Base-by-base conservation (phyloP, 1,140 invertebrate species). In the Drosophila athabasca region DNA sequence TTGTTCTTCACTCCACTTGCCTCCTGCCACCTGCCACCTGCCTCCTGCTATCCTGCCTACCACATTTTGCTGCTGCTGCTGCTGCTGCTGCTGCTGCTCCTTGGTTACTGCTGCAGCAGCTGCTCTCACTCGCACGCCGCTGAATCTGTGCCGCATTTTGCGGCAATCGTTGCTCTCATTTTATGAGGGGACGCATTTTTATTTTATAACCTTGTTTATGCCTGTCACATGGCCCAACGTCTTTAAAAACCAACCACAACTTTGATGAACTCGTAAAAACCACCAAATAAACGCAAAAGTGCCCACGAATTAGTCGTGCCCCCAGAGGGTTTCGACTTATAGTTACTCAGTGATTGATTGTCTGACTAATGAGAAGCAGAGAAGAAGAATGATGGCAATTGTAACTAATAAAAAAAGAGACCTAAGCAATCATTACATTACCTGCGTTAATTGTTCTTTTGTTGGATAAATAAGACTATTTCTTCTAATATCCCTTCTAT, bases 201-300 rank as follows among this genome's bases (percentile, higher is more conserved):
- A 88, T 79, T 39, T 78, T 87, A 87, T 79, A 83, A 76, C 83
- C 82, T 88, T 88, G 82, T 87, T 87, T 87, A 87, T 87, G 83
- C 83, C 62, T 82, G 82, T 87, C 82, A 82, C 82, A 82, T 82
- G 79, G 70, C 54, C 71, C 62, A 46, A 54, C 67, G 51, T 78
- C 73, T 69, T 88, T 87, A 75, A 87, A 78, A 75, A 82, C 62
- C 78, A 65, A 31, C 66, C 76, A 76, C 83, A 88, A 87, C 84
- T 88, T 88, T 88, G 83, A 89, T 89, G 68, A 89, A 83, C 79
- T 89, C 84, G 68, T 89, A 88, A 88, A 88, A 67, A 44, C 17
- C 11, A 44, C 17, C 11, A 41, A 58, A 52, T 60, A 62, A 60
- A 68, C 22, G 67, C 53, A 49, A 54, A 72, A 72, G 67, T 71